Evolutionary conservation across 1,140 invertebrate species (phyloP), one percentile per base, ranked within the genome.

Genomic region (Zaprionus ghesquierei): DNA sequence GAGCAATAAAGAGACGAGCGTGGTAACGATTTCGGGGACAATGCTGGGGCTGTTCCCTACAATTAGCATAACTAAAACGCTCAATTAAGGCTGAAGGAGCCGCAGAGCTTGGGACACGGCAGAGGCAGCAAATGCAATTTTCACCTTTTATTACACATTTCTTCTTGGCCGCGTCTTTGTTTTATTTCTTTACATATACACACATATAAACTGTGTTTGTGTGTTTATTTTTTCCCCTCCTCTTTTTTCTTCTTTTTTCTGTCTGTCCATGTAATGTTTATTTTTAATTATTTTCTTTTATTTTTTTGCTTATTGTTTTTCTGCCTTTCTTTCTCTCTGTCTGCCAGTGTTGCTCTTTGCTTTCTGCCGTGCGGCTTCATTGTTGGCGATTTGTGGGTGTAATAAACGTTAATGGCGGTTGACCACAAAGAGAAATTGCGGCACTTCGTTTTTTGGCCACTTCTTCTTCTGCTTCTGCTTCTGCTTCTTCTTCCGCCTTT

Each of bases 11-110:
- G 51, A 87, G 51, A 56, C 50, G 74, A 74, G 61, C 59, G 23
- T 35, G 50, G 71, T 46, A 70, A 60, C 61, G 33, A 35, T 35
- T 35, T 35, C n/a, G 33, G 33, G 33, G 33, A 35, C 12, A 41
- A 41, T n/a, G 35, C n/a, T 35, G 35, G 13, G 46, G 18, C 35
- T 41, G 35, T 15, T 31, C 20, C 71, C 68, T 74, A 89, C 79
- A 87, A 87, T 87, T 87, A 87, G 82, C 82, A 87, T 87, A 87
- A 89, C 84, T 87, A 86, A 87, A 87, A 87, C 79, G 82, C 84
- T 89, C 82, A 89, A 87, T 87, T 87, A 89, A 72, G 72, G 76
- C 84, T 84, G 79, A 59, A 79, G 82, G 77, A 79, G 75, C 18
- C 35, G 25, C 29, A 13, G 38, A 35, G 18, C 41, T 13, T 25